Percentiles rank a stretch among this genome's conserved stretches.
These are phyloP conservation scores for Phaetusa simplex DNA, from an alignment of 2,113 vertebrate species.

Conservation along the genomic window DNA sequence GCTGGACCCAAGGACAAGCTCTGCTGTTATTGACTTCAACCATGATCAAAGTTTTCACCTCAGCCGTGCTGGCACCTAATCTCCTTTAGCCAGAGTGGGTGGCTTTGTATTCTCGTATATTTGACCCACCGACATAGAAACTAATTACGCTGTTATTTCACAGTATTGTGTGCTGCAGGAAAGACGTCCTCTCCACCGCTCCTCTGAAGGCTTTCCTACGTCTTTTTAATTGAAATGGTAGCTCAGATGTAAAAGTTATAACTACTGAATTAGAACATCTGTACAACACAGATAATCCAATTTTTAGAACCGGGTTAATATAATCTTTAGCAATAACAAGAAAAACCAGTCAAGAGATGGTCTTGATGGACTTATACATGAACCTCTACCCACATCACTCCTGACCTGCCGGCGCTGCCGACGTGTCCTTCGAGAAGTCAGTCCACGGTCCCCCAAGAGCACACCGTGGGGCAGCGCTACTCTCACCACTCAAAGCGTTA, in stretches of 20 bases:
- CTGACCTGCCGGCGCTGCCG: not conserved
- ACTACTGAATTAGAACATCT: not conserved
- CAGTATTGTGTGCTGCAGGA: not conserved
- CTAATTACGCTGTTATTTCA: not conserved
- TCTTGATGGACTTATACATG: fast-evolving
- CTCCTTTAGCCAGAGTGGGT: not conserved
- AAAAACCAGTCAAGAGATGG: not conserved
- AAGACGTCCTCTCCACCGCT: not conserved
- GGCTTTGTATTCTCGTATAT: not conserved
- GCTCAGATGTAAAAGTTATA: not conserved
- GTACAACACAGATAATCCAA: not conserved
- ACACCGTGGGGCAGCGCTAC: fast-evolving
- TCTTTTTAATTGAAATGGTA: not conserved
- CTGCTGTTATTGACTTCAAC: not conserved
- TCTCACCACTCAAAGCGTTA: fast-evolving
- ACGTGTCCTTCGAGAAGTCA: fast-evolving
- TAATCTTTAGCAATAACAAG: not conserved
- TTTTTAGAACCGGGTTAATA: not conserved
- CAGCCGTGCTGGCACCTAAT: not conserved
- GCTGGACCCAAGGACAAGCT: not conserved
- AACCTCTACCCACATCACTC: fast-evolving
- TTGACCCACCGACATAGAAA: not conserved
- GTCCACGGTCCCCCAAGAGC: fast-evolving
- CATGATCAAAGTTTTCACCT: fast-evolving
- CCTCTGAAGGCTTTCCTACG: not conserved